Base-by-base conservation (phyloP, 2,797 vertebrate species). In the Prunella strophiata region DNA sequence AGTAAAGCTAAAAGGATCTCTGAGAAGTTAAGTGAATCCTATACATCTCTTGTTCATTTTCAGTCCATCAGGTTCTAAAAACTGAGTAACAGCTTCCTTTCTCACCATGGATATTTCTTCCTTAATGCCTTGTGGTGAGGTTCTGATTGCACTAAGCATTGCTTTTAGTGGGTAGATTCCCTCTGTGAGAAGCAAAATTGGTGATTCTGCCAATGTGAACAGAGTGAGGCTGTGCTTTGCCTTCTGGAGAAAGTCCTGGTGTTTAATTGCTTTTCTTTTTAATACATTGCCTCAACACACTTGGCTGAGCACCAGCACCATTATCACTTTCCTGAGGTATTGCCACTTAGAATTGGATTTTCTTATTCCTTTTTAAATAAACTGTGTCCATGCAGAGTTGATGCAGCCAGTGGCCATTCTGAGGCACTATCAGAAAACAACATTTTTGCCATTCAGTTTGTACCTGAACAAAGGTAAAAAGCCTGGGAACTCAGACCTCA, bases 261-360 rank as follows among this genome's bases (percentile, higher is more conserved):
- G 38, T 76, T 97, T 93, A 91, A 91, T 86, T 94, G 63, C 59
- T 94, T 95, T 89, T 86, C 57, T 83, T 92, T 84, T 91, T 88
- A 91, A 78, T 94, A 78, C 91, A 61, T 76, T 9, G 59, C 59
- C 63, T 88, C 52, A 66, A 32, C 52, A 71, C 79, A 79, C 87
- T 85, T 90, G 89, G 67, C 88, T 93, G 85, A 91, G 50, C 67
- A 80, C 51, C 66, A 77, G 48, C 58, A 58, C 58, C 67, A 65
- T 83, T 78, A 86, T 65, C 25, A 0, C 82, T 93, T 94, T 74
- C 67, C 57, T n/a, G 71, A 71, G 42, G 58, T 80, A 50, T 74
- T 81, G n/a, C 62, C 59, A 47, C 66, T 72, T 93, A 48, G 66
- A 84, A 88, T 73, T 86, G 16, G 40, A 54, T 63, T 86, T 73